Percentiles rank a stretch among this genome's conserved stretches.
Evolutionary conservation across 1,140 invertebrate genomes (phyloP).

Genomic region (Leptinotarsa undecemlineata): DNA sequence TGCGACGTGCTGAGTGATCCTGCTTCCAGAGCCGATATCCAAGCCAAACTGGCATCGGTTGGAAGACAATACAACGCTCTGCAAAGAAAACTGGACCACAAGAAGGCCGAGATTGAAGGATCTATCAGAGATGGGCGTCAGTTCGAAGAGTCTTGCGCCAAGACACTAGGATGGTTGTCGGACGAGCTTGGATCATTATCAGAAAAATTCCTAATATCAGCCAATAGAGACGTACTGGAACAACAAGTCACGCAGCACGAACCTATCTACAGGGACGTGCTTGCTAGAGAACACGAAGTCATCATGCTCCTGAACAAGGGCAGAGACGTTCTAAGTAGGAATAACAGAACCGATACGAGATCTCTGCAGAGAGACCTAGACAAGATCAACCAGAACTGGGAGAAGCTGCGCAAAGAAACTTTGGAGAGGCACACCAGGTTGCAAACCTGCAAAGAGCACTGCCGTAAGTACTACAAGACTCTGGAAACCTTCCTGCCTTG

Average conservation of each 20-base stretch:
- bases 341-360: constrained; percentile 61
- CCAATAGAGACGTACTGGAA: constrained; percentile 79
- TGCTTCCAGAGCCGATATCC: constrained; percentile 86
- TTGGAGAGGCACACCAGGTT: constrained; percentile 82
- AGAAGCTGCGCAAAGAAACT: constrained; percentile 83
- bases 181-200: constrained; percentile 76
- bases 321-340: constrained; percentile 70
- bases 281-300: constrained; percentile 89
- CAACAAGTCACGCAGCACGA: constrained; percentile 88
- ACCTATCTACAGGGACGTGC: constrained; percentile 84
- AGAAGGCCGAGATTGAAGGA: constrained; percentile 88
- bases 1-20: constrained; percentile 89
- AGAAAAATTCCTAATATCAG: constrained; percentile 81
- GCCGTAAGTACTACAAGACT: constrained; percentile 84
- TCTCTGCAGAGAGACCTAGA: constrained; percentile 73
- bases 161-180: constrained; percentile 85
- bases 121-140: constrained; percentile 81
- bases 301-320: constrained; percentile 94
- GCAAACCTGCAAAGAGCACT: constrained; percentile 87
- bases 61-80: constrained; percentile 83
- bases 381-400: constrained; percentile 86
- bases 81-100: constrained; percentile 86
- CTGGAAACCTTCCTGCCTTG: constrained; percentile 87
- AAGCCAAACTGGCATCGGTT: constrained; percentile 80
- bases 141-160: constrained; percentile 82